These are phyloP conservation scores for Heliothis subflexa DNA, from an alignment of 1,140 invertebrate genomes.

Conservation along the genomic window DNA sequence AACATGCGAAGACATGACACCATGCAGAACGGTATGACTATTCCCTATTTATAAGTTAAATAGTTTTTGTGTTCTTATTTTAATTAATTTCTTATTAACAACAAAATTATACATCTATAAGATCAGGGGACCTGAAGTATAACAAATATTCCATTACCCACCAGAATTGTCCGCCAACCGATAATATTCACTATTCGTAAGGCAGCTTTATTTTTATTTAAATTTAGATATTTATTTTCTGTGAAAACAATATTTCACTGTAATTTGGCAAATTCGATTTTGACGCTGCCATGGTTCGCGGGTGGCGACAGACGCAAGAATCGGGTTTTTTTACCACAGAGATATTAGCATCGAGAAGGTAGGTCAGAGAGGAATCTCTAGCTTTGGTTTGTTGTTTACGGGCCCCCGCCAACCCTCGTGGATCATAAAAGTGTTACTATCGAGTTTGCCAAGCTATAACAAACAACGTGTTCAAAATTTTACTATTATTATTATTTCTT, in stretches of 20 bases:
- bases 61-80: slow-evolving; percentile 7
- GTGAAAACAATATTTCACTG: background rate
- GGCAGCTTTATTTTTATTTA: slow-evolving; percentile 30
- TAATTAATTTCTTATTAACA: background rate
- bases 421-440: too few species aligned
- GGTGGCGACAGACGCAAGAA: too few species aligned
- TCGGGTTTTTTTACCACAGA: too few species aligned
- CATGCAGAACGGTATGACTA: slow-evolving; percentile 1
- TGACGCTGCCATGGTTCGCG: too few species aligned
- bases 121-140: slow-evolving; percentile 50
- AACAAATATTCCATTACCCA: slow-evolving; percentile 52
- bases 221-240: background rate
- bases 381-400: too few species aligned
- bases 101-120: slow-evolving; percentile 10
- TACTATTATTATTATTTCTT: background rate
- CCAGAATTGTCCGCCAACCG: slow-evolving; percentile 32
- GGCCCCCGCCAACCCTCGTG: too few species aligned
- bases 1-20: slow-evolving; percentile 10
- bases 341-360: too few species aligned
- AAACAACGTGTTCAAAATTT: background rate
- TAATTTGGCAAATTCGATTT: too few species aligned
- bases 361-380: too few species aligned
- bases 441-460: too few species aligned
- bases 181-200: slow-evolving; percentile 5
- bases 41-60: slow-evolving; percentile 18